Evolutionary conservation across 2,797 vertebrate species (phyloP), one percentile per base, ranked within the genome.

Genomic region (Chromis chromis): DNA sequence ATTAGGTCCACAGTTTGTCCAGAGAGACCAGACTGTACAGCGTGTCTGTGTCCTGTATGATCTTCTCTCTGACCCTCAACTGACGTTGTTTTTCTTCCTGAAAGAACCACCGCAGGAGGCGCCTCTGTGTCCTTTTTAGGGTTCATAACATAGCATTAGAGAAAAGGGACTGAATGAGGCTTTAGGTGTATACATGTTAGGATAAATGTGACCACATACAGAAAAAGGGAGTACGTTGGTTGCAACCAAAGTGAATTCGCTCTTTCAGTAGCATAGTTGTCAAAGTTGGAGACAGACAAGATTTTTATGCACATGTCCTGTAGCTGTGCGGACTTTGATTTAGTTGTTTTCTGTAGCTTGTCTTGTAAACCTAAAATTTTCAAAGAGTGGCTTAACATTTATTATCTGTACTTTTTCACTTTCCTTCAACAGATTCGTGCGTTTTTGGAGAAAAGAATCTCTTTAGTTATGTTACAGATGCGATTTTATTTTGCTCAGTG

Each of bases 121-220:
- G 52, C 65, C 81, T 66, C 76, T 22, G 53, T 24, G 39, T 84
- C 57, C 60, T 70, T 84, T 89, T 85, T 69, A 62, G 56, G 68
- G 27, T 42, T 74, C 63, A 48, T 73, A 88, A 87, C 88, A 76
- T 86, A 72, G 69, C 70, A 83, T 89, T 86, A 86, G 17, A 78
- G 77, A 75, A 74, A 70, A 64, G 36, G 27, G 28, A 68, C 72
- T 80, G 70, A 69, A 77, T 68, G 71, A 68, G 74, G 76, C 58
- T 81, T 77, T 76, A 84, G 84, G 69, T 89, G 77, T 79, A 60
- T 59, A 70, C 56, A 48, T 66, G 78, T 84, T 81, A 64, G 72
- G 65, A 70, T 58, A 79, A 77, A 76, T 60, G 44, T 57, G 64
- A 76, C 83, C 84, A 60, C 84, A 69, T 28, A 4, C 16, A 54